Evolutionary conservation across 2,888 invertebrate genomes (phyloP), one percentile per base, ranked within the genome.

Genomic region (Epistrophella euchroma): DNA sequence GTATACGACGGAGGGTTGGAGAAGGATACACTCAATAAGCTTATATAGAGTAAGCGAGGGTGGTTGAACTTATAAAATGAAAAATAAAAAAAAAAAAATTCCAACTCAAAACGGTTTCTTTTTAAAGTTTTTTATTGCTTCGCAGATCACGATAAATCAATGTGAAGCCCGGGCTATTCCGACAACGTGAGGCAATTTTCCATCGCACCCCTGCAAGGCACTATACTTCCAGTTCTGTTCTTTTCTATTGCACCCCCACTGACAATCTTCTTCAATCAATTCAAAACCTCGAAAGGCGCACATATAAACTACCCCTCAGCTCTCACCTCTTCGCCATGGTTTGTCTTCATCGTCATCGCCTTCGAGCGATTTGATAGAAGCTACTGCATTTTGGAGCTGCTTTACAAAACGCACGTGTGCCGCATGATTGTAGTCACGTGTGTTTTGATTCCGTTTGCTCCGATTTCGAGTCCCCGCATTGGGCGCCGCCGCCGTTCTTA

Each of bases 391-490:
- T 73, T 82, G 82, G 82, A 82, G 86, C 86, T 70, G 28, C 68
- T 72, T 37, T 50, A 81, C 81, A 82, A 78, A 86, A 86, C 86
- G 86, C 86, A 86, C 86, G 86, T 86, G 86, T 86, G 90, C 89
- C 90, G 90, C 90, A 90, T 91, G 92, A 92, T 91, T 92, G 91
- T 90, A 89, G 91, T 91, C 92, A 92, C 92, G 92, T 92, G 92
- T 92, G 92, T 92, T 92, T 92, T 92, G 92, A 92, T 92, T 92
- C 80, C 80, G 70, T 62, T 72, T 73, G 68, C 72, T 79, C 17
- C 66, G 77, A 43, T 74, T 62, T 66, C 19, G 9, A 40, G 72
- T 19, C 64, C 55, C 47, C 74, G 74, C 68, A n/a, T 68, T 52
- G 68, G 68, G 68, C 68, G 68, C 52, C 37, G 45, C 19, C 68